Conservation (phyloP, 1,140 invertebrate species). For the Heliconius nattereri region DNA sequence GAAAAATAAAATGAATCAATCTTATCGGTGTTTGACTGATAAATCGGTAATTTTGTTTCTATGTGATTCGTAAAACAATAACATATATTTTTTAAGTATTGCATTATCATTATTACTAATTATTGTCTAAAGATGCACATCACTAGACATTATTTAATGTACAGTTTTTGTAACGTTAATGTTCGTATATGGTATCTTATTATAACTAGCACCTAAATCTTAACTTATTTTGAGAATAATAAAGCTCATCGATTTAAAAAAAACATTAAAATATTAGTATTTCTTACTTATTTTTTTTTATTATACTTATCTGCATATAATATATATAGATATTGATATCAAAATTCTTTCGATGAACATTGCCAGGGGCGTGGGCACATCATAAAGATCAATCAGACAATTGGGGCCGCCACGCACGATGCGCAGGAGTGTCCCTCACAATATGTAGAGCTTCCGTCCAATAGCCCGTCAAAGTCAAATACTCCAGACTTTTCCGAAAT, state of each 20-base stretch:
- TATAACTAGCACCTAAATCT: too few species aligned
- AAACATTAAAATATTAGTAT: background rate
- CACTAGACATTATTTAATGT: background rate
- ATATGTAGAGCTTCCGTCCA: conserved; percentile 62
- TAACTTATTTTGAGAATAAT: too few species aligned
- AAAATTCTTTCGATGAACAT: conserved; percentile 55
- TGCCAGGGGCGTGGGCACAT: conserved; percentile 63
- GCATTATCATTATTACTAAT: background rate
- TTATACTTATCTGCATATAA: background rate
- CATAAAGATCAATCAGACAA: conserved; percentile 80
- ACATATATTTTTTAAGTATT: background rate
- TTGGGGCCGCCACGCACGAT: conserved; percentile 70
- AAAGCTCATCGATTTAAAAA: background rate
- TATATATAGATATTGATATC: background rate
- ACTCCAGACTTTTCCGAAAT: conserved; percentile 11
- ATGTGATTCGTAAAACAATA: conserved; percentile 8
- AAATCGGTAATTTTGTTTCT: conserved; percentile 11
- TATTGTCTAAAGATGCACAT: background rate
- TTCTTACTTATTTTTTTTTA: background rate
- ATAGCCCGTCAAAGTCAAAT: conserved; percentile 45
- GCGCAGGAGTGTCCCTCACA: conserved; percentile 73
- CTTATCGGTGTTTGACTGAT: conserved; percentile 23
- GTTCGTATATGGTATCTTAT: too few species aligned
- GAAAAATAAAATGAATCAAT: conserved; percentile 32
- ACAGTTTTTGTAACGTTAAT: too few species aligned